These are phyloP conservation scores for Boulengeromyrus knoepffleri DNA, from an alignment of 2,113 vertebrate genomes.

Conservation along the genomic window DNA sequence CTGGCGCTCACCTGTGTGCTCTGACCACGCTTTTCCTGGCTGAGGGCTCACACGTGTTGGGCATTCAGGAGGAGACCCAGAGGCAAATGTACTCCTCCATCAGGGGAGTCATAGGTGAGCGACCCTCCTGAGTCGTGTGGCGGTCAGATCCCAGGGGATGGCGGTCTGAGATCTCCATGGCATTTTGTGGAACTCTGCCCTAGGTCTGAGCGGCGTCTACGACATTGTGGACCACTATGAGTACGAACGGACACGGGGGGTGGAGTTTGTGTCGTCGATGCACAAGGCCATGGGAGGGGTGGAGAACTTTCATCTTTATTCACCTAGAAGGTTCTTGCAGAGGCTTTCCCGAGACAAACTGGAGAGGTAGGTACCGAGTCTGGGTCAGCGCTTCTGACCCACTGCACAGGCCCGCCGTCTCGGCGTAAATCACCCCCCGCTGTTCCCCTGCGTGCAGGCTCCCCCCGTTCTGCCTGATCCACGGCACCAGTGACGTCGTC, in stretches of 20 bases:
- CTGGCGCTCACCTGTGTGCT: constrained; percentile 58
- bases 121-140: constrained; percentile 19
- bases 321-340: constrained; percentile 47
- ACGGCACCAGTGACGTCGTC: constrained; percentile 53
- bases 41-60: constrained; percentile 48
- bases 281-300: constrained; percentile 62
- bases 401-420: not conserved
- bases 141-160: not conserved
- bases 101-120: constrained; percentile 52
- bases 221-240: constrained; percentile 61
- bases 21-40: constrained; percentile 55
- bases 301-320: constrained; percentile 58
- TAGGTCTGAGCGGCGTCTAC: constrained; percentile 63
- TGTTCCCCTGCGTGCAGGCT: constrained; percentile 40
- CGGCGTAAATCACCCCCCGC: not conserved
- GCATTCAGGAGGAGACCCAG: constrained; percentile 45
- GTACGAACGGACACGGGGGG: constrained; percentile 51
- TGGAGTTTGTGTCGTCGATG: constrained; percentile 62
- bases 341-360: constrained; percentile 47
- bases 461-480: constrained; percentile 54
- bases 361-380: constrained; percentile 35
- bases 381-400: not conserved
- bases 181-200: not conserved
- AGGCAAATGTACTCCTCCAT: constrained; percentile 37
- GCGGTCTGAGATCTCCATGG: not conserved